Percentiles rank a stretch among this genome's conserved stretches.
Evolutionary conservation across 2,888 invertebrate species (phyloP).

Genomic region (Drosophila crucigera): DNA sequence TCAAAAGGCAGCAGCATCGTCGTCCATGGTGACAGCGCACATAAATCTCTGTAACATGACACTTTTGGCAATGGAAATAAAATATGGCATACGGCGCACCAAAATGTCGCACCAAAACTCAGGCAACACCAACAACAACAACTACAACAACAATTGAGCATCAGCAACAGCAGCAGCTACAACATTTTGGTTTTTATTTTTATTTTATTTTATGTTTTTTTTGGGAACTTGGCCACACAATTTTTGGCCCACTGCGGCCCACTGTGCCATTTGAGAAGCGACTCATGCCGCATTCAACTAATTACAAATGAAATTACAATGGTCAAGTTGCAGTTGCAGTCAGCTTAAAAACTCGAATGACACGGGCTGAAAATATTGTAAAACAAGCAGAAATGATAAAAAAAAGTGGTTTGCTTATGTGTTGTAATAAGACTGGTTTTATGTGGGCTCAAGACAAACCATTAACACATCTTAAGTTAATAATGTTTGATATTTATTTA

Average conservation of each 20-base stretch:
- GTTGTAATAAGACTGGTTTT: not conserved
- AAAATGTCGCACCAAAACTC: slow-evolving; percentile 81
- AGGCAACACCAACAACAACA: slow-evolving; percentile 43
- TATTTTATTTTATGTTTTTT: slow-evolving; percentile 7
- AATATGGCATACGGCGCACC: slow-evolving; percentile 82
- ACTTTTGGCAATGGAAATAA: slow-evolving; percentile 85
- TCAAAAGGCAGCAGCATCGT: slow-evolving; percentile 66
- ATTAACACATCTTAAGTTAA: not conserved
- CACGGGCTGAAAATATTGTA: slow-evolving; percentile 31
- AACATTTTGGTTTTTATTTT: not conserved
- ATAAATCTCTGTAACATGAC: slow-evolving; percentile 85
- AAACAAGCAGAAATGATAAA: not conserved
- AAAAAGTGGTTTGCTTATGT: not conserved
- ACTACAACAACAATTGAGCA: slow-evolving; percentile 16
- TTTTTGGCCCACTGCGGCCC: slow-evolving; percentile 49
- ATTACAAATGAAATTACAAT: slow-evolving; percentile 79
- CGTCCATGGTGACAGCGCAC: slow-evolving; percentile 76
- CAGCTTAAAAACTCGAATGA: slow-evolving; percentile 34
- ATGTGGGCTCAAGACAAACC: too few species aligned
- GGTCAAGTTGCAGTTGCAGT: slow-evolving; percentile 42
- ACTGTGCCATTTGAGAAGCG: slow-evolving; percentile 68
- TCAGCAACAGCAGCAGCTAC: slow-evolving; percentile 35
- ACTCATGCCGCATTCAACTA: slow-evolving; percentile 71
- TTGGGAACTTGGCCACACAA: slow-evolving; percentile 47
- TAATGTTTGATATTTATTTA: not conserved